These are phyloP conservation scores for Platanista minor DNA, from an alignment of 2,113 vertebrate genomes.

Conservation along the genomic window DNA sequence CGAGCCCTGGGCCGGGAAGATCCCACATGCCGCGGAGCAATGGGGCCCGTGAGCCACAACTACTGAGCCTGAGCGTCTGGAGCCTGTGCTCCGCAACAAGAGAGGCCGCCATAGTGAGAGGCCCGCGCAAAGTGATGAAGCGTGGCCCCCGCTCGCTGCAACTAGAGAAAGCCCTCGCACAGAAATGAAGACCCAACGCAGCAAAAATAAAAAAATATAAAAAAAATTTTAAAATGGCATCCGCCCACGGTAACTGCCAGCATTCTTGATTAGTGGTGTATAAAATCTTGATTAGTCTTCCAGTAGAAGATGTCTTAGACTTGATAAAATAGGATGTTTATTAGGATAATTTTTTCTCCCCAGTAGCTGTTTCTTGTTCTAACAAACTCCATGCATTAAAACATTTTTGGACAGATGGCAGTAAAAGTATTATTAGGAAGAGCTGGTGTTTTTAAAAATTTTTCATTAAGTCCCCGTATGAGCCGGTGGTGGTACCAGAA, in stretches of 20 bases:
- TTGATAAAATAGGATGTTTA: not conserved
- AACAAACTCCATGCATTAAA: not conserved
- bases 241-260: not conserved
- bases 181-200: no score
- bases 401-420: not conserved
- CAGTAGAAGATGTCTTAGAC: not conserved
- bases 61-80: no score
- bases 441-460: fast-evolving
- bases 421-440: not conserved
- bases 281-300: not conserved
- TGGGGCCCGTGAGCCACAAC: no score
- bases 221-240: not conserved
- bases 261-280: not conserved
- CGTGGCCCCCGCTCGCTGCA: no score
- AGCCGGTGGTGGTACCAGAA: not conserved
- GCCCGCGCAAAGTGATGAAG: no score
- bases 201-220: not conserved
- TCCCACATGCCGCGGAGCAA: no score
- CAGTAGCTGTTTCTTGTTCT: not conserved
- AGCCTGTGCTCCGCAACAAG: no score
- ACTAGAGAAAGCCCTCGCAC: no score
- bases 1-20: no score
- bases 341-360: not conserved
- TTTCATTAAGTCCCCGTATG: not conserved
- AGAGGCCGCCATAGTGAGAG: no score